Evolutionary conservation across 2,888 invertebrate genomes (phyloP).

Genomic region (Brachypterus glaber): DNA sequence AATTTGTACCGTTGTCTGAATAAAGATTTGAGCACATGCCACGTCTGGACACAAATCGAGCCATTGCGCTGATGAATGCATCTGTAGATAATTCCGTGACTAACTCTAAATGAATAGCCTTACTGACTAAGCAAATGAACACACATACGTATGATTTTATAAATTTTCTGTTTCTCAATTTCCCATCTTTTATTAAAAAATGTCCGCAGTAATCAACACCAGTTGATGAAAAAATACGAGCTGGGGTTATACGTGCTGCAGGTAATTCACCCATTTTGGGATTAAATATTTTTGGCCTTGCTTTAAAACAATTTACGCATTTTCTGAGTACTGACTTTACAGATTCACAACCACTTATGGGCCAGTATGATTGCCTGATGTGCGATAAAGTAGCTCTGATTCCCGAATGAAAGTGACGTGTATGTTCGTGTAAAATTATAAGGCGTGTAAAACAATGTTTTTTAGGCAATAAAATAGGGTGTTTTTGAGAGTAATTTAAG

Average conservation of each 20-base stretch:
- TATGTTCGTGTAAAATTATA: conserved; percentile 10
- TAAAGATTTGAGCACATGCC: too few relatives aligned
- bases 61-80: too few relatives aligned
- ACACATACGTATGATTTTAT: too few relatives aligned
- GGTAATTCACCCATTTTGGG: conserved; percentile 17
- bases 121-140: too few relatives aligned
- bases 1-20: too few relatives aligned
- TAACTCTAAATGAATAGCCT: too few relatives aligned
- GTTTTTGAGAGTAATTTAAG: conserved; percentile 10
- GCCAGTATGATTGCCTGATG: conserved; percentile 14
- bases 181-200: too few relatives aligned
- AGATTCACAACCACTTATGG: conserved; percentile 6
- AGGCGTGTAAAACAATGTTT: conserved; percentile 10
- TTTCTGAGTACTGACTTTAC: conserved; percentile 5
- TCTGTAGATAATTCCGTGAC: too few relatives aligned
- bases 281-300: conserved; percentile 5
- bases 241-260: conserved; percentile 4
- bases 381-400: conserved; percentile 3
- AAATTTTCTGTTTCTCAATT: too few relatives aligned
- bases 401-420: conserved; percentile 10
- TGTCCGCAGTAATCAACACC: conserved; percentile 25
- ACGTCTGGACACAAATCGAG: too few relatives aligned
- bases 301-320: conserved; percentile 13
- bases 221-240: conserved; percentile 9
- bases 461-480: conserved; percentile 13